Percentiles rank a stretch among this genome's conserved stretches.
These are phyloP conservation scores for Drosophila teissieri DNA, from an alignment of 1,140 invertebrate genomes.

Conservation along the genomic window DNA sequence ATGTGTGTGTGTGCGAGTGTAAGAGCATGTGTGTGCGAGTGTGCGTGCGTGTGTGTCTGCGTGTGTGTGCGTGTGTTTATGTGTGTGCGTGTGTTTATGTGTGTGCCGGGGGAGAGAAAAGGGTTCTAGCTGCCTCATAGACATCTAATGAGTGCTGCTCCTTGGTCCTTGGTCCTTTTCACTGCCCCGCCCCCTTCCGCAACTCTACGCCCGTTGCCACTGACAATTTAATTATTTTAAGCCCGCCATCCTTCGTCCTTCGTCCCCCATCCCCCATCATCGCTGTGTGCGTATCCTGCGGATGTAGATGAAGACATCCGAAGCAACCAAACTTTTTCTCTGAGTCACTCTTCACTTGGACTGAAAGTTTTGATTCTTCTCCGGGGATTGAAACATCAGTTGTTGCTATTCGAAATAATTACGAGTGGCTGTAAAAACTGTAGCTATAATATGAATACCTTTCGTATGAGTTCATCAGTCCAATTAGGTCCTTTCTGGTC, in stretches of 20 bases:
- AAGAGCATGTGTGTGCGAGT: slow-evolving; percentile 5
- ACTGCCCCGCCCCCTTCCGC: neutral
- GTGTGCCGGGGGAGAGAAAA: slow-evolving; percentile 37
- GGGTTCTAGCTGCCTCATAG: slow-evolving; percentile 60
- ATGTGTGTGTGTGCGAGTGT: slow-evolving; percentile 13
- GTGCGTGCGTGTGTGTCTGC: slow-evolving; percentile 14
- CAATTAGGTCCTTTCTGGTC: neutral
- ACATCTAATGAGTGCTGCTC: slow-evolving; percentile 54
- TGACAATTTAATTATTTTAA: slow-evolving; percentile 80
- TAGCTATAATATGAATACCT: too few species aligned
- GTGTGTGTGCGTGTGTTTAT: slow-evolving; percentile 10
- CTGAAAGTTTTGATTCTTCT: slow-evolving; percentile 25
- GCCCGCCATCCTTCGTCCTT: slow-evolving; percentile 51
- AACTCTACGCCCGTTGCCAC: slow-evolving; percentile 49
- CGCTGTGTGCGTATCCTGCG: neutral
- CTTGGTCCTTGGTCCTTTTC: slow-evolving; percentile 3
- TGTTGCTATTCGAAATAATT: neutral
- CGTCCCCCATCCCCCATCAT: too few species aligned
- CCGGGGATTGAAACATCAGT: slow-evolving; percentile 16
- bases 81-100: slow-evolving; percentile 14
- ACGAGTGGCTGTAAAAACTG: too few species aligned
- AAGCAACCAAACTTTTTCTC: slow-evolving; percentile 29
- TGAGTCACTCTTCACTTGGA: slow-evolving; percentile 3
- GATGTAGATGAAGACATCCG: slow-evolving; percentile 26
- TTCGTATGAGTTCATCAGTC: neutral